phyloP scores from a whole-genome alignment of 2,113 vertebrate genomes.

The Nicator chloris region DNA sequence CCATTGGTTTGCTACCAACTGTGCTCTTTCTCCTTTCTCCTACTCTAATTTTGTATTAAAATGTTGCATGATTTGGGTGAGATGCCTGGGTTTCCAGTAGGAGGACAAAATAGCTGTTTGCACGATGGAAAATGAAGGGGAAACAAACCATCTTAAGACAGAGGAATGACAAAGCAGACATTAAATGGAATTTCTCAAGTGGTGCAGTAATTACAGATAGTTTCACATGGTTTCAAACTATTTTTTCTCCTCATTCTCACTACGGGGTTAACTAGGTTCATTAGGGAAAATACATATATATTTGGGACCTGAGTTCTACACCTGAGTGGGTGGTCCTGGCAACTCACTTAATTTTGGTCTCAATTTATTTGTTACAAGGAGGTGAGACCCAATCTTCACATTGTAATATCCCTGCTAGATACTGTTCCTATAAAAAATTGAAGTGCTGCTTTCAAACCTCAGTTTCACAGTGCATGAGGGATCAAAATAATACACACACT shows the following conservation, averaged over 20 bases:
- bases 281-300: background rate
- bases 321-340: slow-evolving; percentile 12
- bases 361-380: background rate
- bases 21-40: background rate
- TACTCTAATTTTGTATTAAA: background rate
- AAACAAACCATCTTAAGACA: background rate
- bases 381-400: slow-evolving; percentile 33
- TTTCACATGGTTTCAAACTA: slow-evolving; percentile 15
- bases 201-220: background rate
- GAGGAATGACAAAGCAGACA: background rate
- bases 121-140: background rate
- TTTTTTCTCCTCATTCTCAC: slow-evolving; percentile 4
- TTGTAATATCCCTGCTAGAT: background rate
- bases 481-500: slow-evolving; percentile 6
- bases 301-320: background rate
- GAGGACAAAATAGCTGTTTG: background rate
- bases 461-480: background rate
- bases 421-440: slow-evolving; percentile 13
- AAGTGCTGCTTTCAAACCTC: slow-evolving; percentile 14
- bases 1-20: background rate
- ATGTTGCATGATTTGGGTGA: background rate
- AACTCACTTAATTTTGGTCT: slow-evolving; percentile 37
- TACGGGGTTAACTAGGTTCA: slow-evolving; percentile 14
- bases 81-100: background rate
- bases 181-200: slow-evolving; percentile 7